Evolutionary conservation across 37 sponge, comb jelly and placozoan species (phyloP), one percentile per base, ranked within the genome.

Genomic region (Aphrocallistes beatrix): DNA sequence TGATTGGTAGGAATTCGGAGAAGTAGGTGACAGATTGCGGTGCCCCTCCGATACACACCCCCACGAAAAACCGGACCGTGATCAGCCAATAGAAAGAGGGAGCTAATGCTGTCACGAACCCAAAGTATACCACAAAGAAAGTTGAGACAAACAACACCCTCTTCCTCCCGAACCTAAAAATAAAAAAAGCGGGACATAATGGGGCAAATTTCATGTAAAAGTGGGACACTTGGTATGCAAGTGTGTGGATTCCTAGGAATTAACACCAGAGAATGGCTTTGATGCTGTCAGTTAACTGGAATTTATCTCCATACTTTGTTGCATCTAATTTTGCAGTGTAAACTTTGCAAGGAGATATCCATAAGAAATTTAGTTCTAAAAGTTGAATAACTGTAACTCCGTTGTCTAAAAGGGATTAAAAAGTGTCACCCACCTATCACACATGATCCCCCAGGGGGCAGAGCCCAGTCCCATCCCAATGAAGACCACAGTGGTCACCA

Each of bases 401-500:
- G n/a, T n/a, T n/a, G n/a, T n/a, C n/a, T n/a, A n/a, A n/a, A n/a
- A n/a, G n/a, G n/a, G n/a, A n/a, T n/a, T n/a, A n/a, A n/a, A n/a
- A n/a, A n/a, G n/a, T n/a, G n/a, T 13, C 10, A 60, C 75, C n/a
- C 34, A 84, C 48, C 48, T 84, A 49, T 84, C 85, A 40, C 23
- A 23, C 1, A 84, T 17, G n/a, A 50, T 21, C n/a, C 85, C 85
- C 13, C 37, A 84, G 16, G 48, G 48, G 21, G 50, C 81, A 42
- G 85, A 40, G 60, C 85, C 85, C 16, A 84, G 9, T 28, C 60
- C 9, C 85, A 84, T 84, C 19, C 85, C 85, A 69, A 42, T 23
- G 50, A 84, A 84, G 28, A 84, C 85, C 25, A 84, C 87, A 1
- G 87, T 86, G 23, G 87, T 86, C 0, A 86, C 85, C 3, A 86